Percentiles rank a stretch among this genome's conserved stretches.
These are phyloP conservation scores for Australoheros facetus DNA, from an alignment of 2,797 vertebrate species.

Conservation along the genomic window DNA sequence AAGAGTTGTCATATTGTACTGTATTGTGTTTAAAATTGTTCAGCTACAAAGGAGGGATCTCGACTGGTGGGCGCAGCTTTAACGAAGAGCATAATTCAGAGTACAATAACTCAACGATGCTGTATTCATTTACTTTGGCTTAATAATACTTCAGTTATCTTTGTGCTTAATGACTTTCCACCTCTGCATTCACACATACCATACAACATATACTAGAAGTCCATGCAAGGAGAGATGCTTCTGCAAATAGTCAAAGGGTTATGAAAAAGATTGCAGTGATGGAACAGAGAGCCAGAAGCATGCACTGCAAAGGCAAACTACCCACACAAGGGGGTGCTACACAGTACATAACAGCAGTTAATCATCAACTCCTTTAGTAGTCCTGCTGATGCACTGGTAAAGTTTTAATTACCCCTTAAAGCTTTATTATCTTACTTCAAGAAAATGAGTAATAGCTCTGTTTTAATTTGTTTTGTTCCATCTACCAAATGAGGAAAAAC, in stretches of 20 bases:
- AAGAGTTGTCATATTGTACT: background rate
- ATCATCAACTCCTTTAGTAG: background rate
- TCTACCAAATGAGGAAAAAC: background rate
- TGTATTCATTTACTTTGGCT: background rate
- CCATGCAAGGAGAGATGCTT: slow-evolving; percentile 68
- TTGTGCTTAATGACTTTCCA: slow-evolving; percentile 46
- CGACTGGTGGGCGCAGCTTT: background rate
- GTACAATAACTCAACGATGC: background rate
- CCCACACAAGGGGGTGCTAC: slow-evolving; percentile 8
- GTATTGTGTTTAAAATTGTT: slow-evolving; percentile 14
- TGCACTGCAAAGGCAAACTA: slow-evolving; percentile 71
- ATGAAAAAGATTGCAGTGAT: slow-evolving; percentile 42
- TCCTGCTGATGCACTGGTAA: background rate
- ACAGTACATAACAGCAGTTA: background rate
- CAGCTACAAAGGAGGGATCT: background rate
- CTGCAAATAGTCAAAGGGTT: slow-evolving; percentile 33
- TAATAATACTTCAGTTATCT: background rate
- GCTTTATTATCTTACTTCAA: background rate
- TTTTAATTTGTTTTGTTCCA: background rate
- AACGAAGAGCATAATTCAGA: background rate
- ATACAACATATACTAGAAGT: slow-evolving; percentile 2
- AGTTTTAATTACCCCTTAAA: background rate
- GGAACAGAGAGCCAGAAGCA: slow-evolving; percentile 52
- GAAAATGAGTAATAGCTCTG: background rate
- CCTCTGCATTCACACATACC: slow-evolving; percentile 53